Conservation (phyloP, 2,888 invertebrate genomes). For the Pollenia angustigena region DNA sequence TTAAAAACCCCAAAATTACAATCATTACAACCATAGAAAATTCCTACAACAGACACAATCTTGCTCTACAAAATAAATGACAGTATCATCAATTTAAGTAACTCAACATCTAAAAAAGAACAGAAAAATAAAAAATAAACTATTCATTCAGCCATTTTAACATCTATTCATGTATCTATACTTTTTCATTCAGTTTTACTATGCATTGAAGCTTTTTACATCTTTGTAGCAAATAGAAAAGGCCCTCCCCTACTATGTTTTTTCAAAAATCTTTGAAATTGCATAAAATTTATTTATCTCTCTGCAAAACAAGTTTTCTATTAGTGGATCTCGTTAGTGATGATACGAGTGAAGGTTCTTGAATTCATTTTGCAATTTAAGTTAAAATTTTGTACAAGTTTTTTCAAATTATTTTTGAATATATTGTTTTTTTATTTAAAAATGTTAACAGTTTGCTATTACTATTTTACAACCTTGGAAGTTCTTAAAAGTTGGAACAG, state of each 20-base stretch:
- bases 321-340: constrained; percentile 30
- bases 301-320: constrained; percentile 24
- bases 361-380: constrained; percentile 44
- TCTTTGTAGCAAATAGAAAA: background rate
- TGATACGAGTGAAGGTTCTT: constrained; percentile 29
- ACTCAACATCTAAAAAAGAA: constrained; percentile 17
- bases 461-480: constrained; percentile 11
- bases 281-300: constrained; percentile 58
- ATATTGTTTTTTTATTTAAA: constrained; percentile 9
- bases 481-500: background rate
- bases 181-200: background rate
- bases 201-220: background rate
- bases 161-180: background rate
- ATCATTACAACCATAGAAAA: constrained; percentile 28
- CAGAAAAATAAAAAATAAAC: background rate
- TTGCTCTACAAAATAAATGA: constrained; percentile 48
- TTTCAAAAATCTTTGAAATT: constrained; percentile 34
- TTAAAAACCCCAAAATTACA: background rate
- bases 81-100: constrained; percentile 69
- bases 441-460: constrained; percentile 47
- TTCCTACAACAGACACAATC: constrained; percentile 30
- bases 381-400: constrained; percentile 4
- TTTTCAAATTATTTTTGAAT: background rate
- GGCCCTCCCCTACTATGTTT: background rate
- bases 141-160: constrained; percentile 18